These are phyloP conservation scores for Drosophila rubida DNA, from an alignment of 2,888 invertebrate species.

Conservation along the genomic window DNA sequence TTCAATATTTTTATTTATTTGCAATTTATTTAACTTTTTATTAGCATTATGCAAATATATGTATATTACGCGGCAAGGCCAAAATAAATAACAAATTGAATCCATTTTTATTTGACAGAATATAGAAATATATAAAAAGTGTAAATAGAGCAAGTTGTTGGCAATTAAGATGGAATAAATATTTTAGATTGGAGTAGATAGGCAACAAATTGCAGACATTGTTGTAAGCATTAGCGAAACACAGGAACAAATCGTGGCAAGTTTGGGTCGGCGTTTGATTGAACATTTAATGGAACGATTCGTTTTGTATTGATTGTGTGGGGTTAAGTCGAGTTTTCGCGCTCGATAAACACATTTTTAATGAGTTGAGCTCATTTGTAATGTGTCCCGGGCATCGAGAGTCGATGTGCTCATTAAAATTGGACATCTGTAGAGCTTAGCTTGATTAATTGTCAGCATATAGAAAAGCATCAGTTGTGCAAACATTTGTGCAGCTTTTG, in stretches of 20 bases:
- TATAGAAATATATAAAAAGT: too few relatives aligned
- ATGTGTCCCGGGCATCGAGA: constrained; percentile 35
- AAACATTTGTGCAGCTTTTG: constrained; percentile 49
- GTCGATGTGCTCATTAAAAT: constrained; percentile 55
- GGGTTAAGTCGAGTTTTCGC: constrained; percentile 2
- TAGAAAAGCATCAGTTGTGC: constrained; percentile 36
- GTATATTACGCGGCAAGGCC: too few relatives aligned
- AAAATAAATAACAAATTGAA: too few relatives aligned
- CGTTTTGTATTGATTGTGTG: constrained; percentile 6
- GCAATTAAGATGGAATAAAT: too few relatives aligned
- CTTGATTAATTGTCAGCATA: constrained; percentile 54
- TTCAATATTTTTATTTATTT: too few relatives aligned
- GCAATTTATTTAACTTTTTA: too few relatives aligned
- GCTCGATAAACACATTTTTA: constrained; percentile 21
- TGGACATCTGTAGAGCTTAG: constrained; percentile 40
- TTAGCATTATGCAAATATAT: too few relatives aligned
- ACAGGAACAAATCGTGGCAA: background rate
- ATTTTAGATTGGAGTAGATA: too few relatives aligned
- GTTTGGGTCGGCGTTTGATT: background rate
- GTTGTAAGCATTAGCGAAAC: too few relatives aligned
- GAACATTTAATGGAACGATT: constrained; percentile 3
- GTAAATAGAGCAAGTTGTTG: too few relatives aligned
- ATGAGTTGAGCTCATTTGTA: constrained; percentile 37
- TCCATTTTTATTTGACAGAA: too few relatives aligned
- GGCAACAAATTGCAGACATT: too few relatives aligned